Evolutionary conservation across 2,113 vertebrate genomes (phyloP), one percentile per base, ranked within the genome.

Genomic region (Lamprotornis superbus): DNA sequence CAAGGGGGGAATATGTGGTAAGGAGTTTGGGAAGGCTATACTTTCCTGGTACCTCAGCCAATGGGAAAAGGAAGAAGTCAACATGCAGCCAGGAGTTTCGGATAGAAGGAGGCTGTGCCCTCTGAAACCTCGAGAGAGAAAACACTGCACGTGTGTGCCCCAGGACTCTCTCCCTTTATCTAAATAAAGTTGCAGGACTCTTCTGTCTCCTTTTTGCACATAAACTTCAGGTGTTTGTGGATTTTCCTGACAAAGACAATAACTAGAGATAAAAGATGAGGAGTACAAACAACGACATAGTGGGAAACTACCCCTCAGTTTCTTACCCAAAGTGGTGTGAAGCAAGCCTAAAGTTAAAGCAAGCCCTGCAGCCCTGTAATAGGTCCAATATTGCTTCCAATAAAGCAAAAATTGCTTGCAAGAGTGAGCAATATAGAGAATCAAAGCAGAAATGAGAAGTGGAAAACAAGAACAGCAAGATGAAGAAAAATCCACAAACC

Each of bases 321-420:
- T 92, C 65, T 75, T 55, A 61, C 18, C 10, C 53, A 40, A 87
- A 94, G 59, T 23, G 33, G 5, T 69, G 42, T 65, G 42, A 95
- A 91, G 67, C 33, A 85, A 61, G 69, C 59, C 44, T 55, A 55
- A 76, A 35, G 55, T 70, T 69, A 94, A 95, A 63, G 75, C 15
- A 85, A 93, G 55, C 47, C 84, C 90, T 83, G 79, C 19, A 91
- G 90, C 59, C 88, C 50, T 86, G 78, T 88, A 85, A 90, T 28
- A 89, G 57, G 33, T 59, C 30, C 80, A 46, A 73, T 87, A 94
- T 67, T 77, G 56, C 33, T 91, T 90, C 40, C 84, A 94, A 67
- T 90, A 87, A 94, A 70, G 55, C n/a, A 94, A 95, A 93, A 93
- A 90, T 78, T 91, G 71, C 47, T 90, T 92, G 56, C 40, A 95